Evolutionary conservation across 2,113 vertebrate species (phyloP), one percentile per base, ranked within the genome.

Genomic region (Crotalus helleri): DNA sequence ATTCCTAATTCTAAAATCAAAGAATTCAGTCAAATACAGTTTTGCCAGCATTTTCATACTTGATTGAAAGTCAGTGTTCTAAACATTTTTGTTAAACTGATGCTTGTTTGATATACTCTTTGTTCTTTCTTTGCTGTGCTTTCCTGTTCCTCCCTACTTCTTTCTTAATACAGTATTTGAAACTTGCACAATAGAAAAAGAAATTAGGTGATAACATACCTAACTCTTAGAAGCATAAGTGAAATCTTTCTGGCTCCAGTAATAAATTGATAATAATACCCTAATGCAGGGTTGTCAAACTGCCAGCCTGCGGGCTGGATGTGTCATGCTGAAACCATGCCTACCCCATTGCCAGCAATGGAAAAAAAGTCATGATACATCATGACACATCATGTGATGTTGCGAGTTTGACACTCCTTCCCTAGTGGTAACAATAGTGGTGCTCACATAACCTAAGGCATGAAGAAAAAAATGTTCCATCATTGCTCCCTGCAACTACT

Each of bases 351-450:
- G 49, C 49, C 8, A 1, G 49, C 49, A 51, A 51, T 51, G 49
- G 49, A 51, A 51, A 51, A 51, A 51, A 51, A 51, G 49, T 51
- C 49, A 51, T 9, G 8, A 51, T 51, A 51, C 1, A 1, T 51
- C 8, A 9, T 51, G 49, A 51, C 49, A 51, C 49, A 1, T 51
- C 8, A 51, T 8, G 49, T 51, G 49, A 51, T 8, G 1, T 51
- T 51, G 49, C 49, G 9, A 51, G 49, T 51, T 51, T 51, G 49
- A 51, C 49, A 51, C 49, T 8, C 49, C 49, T 51, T 8, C n/a
- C 17, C 87, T 92, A 95, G 94, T 94, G 95, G 74, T 91, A 95
- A 58, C 1, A 95, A 64, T 57, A 95, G 7, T 19, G 93, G 33
- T 61, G 44, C 0, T 91, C 46, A 90, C 90, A 19, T 93, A 91